phyloP scores from a whole-genome alignment of 2,113 vertebrate species.

The Serinus canaria region DNA sequence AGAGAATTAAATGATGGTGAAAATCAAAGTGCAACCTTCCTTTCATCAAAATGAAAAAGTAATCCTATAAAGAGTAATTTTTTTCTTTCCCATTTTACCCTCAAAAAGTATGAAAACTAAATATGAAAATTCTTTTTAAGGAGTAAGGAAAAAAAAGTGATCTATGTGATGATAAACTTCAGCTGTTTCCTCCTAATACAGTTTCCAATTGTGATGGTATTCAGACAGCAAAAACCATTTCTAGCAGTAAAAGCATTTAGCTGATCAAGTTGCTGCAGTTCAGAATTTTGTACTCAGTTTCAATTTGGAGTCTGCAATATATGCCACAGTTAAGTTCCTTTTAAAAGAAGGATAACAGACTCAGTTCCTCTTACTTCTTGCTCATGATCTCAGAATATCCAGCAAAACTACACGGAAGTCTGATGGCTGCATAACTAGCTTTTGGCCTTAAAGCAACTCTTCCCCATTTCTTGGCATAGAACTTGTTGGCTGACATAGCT shows the following conservation, averaged over 20 bases:
- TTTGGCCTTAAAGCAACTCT: neutral
- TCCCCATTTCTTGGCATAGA: neutral
- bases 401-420: neutral
- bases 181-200: neutral
- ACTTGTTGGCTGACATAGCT: neutral
- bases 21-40: neutral
- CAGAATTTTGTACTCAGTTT: slow-evolving; percentile 16
- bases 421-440: neutral
- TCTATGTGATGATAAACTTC: neutral
- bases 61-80: neutral
- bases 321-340: neutral
- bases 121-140: neutral
- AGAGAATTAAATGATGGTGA: neutral
- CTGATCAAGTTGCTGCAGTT: neutral
- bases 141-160: neutral
- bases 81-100: neutral
- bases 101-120: neutral
- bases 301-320: neutral
- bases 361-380: neutral
- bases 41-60: neutral
- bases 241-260: neutral
- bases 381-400: neutral
- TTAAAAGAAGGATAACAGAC: neutral
- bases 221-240: neutral
- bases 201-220: neutral